Evolutionary conservation across 2,797 vertebrate genomes (phyloP), one percentile per base, ranked within the genome.

Genomic region (Coreius guichenoti): DNA sequence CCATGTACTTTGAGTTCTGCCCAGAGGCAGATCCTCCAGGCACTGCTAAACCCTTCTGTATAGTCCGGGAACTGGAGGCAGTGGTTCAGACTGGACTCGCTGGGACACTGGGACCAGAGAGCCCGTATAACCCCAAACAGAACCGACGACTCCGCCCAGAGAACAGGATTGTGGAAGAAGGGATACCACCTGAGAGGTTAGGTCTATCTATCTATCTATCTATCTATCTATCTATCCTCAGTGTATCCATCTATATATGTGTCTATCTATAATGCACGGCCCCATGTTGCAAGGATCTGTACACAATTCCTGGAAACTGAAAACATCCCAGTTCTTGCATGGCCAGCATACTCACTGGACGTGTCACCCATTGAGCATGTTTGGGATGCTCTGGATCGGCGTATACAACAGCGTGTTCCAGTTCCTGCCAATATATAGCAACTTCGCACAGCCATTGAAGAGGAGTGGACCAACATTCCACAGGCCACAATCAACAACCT

Each of bases 1-100:
- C 93, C 0, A 67, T 99, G 91, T 89, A 93, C 87, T 97, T 97
- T 8, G 92, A 97, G 91, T 97, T 98, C 93, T 92, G 88, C 85
- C 94, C 93, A 1, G 95, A 95, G 74, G 86, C 87, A 1, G 95
- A 94, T 77, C 85, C 87, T 0, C 87, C 90, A 0, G 68, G 67
- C 65, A 56, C 83, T 0, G 81, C 90, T 19, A 90, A 86, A 43
- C 91, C 93, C 6, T 98, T 99, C 92, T 93, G 91, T 90, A 96
- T 98, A 8, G 92, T 96, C 45, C 94, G 97, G 80, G 95, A 94
- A 61, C 2, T 99, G 3, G 95, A 96, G 1, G 97, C 93, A 0
- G 0, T 92, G 0, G 94, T 95, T 0, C 93, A 89, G 82, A 95
- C 94, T 21, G 89, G 89, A 1, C 91, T 98, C 91, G 95, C 93